Evolutionary conservation across 2,113 vertebrate species (phyloP).

Genomic region (Sialia sialis): DNA sequence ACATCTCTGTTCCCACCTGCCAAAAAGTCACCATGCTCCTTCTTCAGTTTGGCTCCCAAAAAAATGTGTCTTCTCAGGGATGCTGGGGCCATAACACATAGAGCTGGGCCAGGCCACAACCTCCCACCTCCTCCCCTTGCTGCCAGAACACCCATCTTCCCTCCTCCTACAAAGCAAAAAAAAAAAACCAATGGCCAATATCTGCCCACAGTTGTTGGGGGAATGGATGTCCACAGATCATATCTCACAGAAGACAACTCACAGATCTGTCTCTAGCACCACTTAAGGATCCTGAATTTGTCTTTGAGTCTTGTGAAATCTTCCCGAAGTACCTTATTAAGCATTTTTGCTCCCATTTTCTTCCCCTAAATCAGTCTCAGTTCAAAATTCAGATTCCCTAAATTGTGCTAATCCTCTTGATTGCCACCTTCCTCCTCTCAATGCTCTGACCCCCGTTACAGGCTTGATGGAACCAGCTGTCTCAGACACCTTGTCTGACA

Average conservation of each 20-base stretch:
- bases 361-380: background rate
- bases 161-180: background rate
- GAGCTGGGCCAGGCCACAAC: background rate
- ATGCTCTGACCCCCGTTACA: background rate
- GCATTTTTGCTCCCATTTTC: background rate
- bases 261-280: background rate
- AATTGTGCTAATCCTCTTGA: background rate
- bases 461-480: background rate
- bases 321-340: background rate
- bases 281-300: background rate
- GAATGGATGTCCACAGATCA: background rate
- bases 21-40: background rate
- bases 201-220: background rate
- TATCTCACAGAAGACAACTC: background rate
- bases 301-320: background rate
- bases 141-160: background rate
- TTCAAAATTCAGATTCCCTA: background rate
- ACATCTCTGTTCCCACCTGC: background rate
- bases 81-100: background rate
- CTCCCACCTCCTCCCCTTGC: background rate
- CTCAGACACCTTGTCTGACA: background rate
- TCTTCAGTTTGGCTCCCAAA: background rate
- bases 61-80: background rate
- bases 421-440: background rate
- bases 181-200: background rate